Percentiles rank a stretch among this genome's conserved stretches.
Evolutionary conservation across 2,797 vertebrate species (phyloP).

Genomic region (Pseudomugil tenellus): DNA sequence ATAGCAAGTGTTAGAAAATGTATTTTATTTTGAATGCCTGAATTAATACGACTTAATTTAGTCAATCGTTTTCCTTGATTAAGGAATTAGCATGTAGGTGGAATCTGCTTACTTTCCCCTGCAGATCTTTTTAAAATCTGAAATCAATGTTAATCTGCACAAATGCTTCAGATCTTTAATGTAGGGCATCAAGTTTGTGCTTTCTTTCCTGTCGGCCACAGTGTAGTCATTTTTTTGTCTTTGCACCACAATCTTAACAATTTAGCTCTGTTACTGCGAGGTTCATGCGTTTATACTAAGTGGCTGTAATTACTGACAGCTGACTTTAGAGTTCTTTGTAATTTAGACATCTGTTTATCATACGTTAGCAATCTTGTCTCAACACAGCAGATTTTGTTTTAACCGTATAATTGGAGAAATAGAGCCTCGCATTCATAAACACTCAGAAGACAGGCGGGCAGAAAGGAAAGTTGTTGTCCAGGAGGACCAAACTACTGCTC

Average conservation of each 20-base stretch:
- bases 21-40: background rate
- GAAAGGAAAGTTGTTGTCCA: background rate
- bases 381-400: conserved; percentile 4
- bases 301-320: conserved; percentile 4
- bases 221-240: background rate
- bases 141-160: background rate
- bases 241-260: background rate
- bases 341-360: background rate
- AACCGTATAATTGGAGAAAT: background rate
- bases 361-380: conserved; percentile 7
- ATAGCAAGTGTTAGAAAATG: background rate
- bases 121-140: background rate
- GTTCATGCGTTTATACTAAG: background rate
- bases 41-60: background rate
- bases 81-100: conserved; percentile 2
- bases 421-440: background rate
- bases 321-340: background rate
- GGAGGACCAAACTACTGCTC: background rate
- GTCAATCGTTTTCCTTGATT: background rate
- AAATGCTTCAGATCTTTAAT: background rate
- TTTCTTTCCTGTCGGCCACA: background rate
- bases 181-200: background rate
- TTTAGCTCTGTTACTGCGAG: background rate
- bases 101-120: conserved; percentile 3
- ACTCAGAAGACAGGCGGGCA: background rate